These are phyloP conservation scores for Microtus pennsylvanicus DNA, from an alignment of 2,113 vertebrate species.

Conservation along the genomic window DNA sequence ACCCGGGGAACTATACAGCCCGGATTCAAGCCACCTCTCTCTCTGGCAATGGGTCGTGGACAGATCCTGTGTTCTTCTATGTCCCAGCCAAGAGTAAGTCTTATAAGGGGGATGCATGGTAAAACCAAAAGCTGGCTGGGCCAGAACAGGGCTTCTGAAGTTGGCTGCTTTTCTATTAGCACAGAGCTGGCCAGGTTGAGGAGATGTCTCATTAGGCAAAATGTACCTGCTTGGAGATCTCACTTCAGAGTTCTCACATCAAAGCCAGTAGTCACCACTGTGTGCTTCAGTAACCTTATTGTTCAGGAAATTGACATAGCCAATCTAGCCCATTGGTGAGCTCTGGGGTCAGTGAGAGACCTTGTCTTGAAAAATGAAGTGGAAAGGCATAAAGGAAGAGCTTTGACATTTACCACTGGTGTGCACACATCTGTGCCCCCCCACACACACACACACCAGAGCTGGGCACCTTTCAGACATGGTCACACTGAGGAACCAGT, in stretches of 20 bases:
- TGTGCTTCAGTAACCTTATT: not conserved
- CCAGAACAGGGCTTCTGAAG: accelerated
- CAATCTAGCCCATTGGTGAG: no score
- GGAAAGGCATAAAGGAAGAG: not conserved
- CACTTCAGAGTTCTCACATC: not conserved
- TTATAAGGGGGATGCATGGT: no score
- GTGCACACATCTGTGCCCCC: not conserved
- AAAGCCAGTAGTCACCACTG: not conserved
- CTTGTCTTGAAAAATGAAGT: not conserved
- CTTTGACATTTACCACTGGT: not conserved
- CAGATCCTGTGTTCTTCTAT: constrained; percentile 94
- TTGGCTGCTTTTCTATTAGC: not conserved
- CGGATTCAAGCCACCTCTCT: constrained; percentile 95
- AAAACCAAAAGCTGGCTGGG: accelerated
- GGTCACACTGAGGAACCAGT: not conserved
- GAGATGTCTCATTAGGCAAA: not conserved
- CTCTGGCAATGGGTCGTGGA: constrained; percentile 98
- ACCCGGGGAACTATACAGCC: constrained; percentile 95
- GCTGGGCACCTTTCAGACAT: not conserved
- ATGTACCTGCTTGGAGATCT: no score
- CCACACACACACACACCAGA: no score
- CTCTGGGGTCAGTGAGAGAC: not conserved
- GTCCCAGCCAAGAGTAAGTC: constrained; percentile 94
- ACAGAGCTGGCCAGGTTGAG: not conserved
- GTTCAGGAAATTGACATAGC: no score